These are phyloP conservation scores for Sminthurinus aureus DNA, from an alignment of 2,888 invertebrate genomes.

Conservation along the genomic window DNA sequence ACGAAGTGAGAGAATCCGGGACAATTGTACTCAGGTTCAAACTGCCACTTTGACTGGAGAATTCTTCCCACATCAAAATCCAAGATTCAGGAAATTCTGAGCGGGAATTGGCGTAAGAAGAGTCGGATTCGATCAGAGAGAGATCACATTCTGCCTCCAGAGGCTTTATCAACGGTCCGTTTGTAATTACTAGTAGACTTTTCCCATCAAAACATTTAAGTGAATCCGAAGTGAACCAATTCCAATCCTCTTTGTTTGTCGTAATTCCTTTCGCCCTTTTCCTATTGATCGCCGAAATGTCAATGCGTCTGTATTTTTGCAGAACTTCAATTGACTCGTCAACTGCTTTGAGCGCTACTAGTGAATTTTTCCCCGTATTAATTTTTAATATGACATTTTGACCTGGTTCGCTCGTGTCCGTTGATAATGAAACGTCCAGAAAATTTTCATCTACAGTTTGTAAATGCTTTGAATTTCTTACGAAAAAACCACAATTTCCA, in stretches of 20 bases:
- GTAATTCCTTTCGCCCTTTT: neutral
- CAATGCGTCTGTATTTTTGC: slow-evolving; percentile 75
- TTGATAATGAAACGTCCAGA: slow-evolving; percentile 69
- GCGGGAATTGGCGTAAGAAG: neutral
- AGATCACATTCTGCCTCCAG: too few relatives aligned
- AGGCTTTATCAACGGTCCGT: too few relatives aligned
- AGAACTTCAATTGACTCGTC: slow-evolving; percentile 82
- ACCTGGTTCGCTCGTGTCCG: slow-evolving; percentile 76
- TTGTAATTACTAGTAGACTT: neutral
- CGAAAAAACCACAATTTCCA: too few relatives aligned
- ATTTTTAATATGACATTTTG: slow-evolving; percentile 79
- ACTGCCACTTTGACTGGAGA: slow-evolving; percentile 26
- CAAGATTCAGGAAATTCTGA: slow-evolving; percentile 52
- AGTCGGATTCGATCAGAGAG: too few relatives aligned
- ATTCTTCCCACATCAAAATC: slow-evolving; percentile 53
- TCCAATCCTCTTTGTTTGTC: neutral
- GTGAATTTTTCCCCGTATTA: slow-evolving; percentile 82
- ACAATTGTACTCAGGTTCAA: slow-evolving; percentile 69
- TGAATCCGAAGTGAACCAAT: too few relatives aligned
- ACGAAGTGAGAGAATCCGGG: slow-evolving; percentile 83
- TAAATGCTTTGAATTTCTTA: too few relatives aligned
- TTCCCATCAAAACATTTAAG: too few relatives aligned
- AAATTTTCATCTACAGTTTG: too few relatives aligned
- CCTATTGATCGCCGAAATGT: slow-evolving; percentile 59
- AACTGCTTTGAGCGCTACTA: slow-evolving; percentile 84